Evolutionary conservation across 2,888 invertebrate species (phyloP), one percentile per base, ranked within the genome.

Genomic region (Stegophylla sp.): DNA sequence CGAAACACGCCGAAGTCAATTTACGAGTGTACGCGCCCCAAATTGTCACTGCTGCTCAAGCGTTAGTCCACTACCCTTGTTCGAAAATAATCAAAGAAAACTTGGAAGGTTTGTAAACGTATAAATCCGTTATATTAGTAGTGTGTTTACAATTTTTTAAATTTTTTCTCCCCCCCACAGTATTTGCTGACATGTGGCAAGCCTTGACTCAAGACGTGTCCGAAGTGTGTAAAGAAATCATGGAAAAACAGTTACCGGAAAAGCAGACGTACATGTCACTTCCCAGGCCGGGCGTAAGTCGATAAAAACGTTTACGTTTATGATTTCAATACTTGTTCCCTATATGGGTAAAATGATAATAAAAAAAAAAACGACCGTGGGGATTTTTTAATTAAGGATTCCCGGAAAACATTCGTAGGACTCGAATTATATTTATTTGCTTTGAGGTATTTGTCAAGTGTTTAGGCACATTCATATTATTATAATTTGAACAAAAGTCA

Each of bases 31-130:
- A 97, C 87, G 97, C 97, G 72, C 97, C 98, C 56, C 95, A 98
- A 91, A 92, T 94, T 75, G 92, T 98, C 84, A 94, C 95, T 79
- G 97, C 98, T 61, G 95, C 97, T 82, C 92, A 96, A 85, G 96
- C 97, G 69, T 88, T 98, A 83, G 94, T 95, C 82, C 91, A 94
- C 85, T 94, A 97, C 88, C 95, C 98, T 9, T 92, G 92, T 83
- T 97, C 97, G 87, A 94, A 97, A 87, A 97, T 97, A 84, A 96
- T 97, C 83, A 92, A 96, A 86, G 99, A 99, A 87, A 98, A 98
- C 88, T 90, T 98, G 75, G 97, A 98, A 88, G 90, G 90, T 87
- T 86, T 34, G 34, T 34, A 34, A 34, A 7, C 34, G 4, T 3
- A 34, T 34, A 34, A 34, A 34, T 7, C 3, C 34, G 34, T 15